Percentiles rank a stretch among this genome's conserved stretches.
These are phyloP conservation scores for Danio tinwini DNA, from an alignment of 2,797 vertebrate species.

Conservation along the genomic window DNA sequence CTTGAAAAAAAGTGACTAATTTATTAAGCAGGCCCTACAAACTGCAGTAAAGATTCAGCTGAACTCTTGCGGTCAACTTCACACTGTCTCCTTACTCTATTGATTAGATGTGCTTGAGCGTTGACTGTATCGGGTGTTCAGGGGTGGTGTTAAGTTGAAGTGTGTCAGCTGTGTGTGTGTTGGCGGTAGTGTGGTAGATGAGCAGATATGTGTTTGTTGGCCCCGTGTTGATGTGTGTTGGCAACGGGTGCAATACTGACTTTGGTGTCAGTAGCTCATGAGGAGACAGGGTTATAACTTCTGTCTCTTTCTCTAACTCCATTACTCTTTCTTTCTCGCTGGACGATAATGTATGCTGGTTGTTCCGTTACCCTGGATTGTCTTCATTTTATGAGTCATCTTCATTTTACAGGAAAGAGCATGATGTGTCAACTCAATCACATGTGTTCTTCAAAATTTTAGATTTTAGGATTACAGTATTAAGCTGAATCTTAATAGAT, in stretches of 20 bases:
- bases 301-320: slow-evolving; percentile 40
- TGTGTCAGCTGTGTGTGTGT: slow-evolving; percentile 68
- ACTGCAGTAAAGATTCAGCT: neutral
- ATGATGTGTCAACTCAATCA: slow-evolving; percentile 24
- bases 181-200: slow-evolving; percentile 65
- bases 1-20: neutral
- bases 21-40: neutral
- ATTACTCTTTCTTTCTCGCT: slow-evolving; percentile 36
- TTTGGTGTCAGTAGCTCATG: slow-evolving; percentile 60
- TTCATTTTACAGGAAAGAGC: slow-evolving; percentile 61
- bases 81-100: slow-evolving; percentile 50
- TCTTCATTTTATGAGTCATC: slow-evolving; percentile 62
- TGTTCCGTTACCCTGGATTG: slow-evolving; percentile 62
- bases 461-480: neutral
- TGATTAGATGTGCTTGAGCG: slow-evolving; percentile 64
- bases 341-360: slow-evolving; percentile 48
- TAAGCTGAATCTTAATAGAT: neutral
- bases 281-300: slow-evolving; percentile 59
- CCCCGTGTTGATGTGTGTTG: slow-evolving; percentile 56
- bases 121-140: slow-evolving; percentile 63
- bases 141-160: slow-evolving; percentile 75
- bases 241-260: slow-evolving; percentile 42
- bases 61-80: slow-evolving; percentile 33
- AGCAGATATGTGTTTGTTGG: slow-evolving; percentile 64
- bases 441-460: slow-evolving; percentile 29